A percentile compares a stretch with the other conserved stretches of the same genome.
phyloP scores from a whole-genome alignment of 2,888 invertebrate genomes.

The Calephelis perditalis region DNA sequence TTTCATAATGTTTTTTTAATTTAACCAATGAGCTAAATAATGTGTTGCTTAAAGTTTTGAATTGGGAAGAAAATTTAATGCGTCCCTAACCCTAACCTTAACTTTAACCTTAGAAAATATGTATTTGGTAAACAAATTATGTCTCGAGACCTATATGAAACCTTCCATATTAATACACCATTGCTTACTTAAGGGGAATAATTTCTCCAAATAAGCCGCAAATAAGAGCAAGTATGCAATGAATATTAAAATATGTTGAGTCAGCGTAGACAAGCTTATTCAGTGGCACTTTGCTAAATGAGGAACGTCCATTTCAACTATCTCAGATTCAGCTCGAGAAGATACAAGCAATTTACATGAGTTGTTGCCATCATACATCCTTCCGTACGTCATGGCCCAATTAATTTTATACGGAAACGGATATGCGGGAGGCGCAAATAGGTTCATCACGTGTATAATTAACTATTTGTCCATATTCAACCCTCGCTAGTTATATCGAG shows the following conservation, averaged over 20 bases:
- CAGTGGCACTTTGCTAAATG: conserved; percentile 28
- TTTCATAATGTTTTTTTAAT: too few species aligned
- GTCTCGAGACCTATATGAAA: too few species aligned
- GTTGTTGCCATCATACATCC: conserved; percentile 69
- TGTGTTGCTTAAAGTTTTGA: too few species aligned
- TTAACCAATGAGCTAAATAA: too few species aligned
- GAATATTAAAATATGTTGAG: conserved; percentile 14
- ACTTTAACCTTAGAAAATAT: too few species aligned
- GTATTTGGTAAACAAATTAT: too few species aligned
- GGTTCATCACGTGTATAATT: conserved; percentile 61
- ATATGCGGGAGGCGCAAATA: conserved; percentile 66
- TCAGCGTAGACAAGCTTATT: conserved; percentile 18
- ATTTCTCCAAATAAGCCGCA: background rate
- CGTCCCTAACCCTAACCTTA: too few species aligned
- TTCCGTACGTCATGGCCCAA: conserved; percentile 70
- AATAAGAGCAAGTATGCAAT: conserved; percentile 6
- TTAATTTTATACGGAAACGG: conserved; percentile 75
- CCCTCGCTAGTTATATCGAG: background rate
- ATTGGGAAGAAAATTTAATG: too few species aligned
- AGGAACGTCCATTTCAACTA: conserved; percentile 33
- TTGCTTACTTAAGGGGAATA: background rate
- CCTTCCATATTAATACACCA: too few species aligned
- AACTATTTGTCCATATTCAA: conserved; percentile 35
- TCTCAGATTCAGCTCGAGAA: conserved; percentile 32
- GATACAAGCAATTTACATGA: conserved; percentile 62